Base-by-base conservation (phyloP, 2,797 vertebrate genomes). In the Eidolon dupreanum region DNA sequence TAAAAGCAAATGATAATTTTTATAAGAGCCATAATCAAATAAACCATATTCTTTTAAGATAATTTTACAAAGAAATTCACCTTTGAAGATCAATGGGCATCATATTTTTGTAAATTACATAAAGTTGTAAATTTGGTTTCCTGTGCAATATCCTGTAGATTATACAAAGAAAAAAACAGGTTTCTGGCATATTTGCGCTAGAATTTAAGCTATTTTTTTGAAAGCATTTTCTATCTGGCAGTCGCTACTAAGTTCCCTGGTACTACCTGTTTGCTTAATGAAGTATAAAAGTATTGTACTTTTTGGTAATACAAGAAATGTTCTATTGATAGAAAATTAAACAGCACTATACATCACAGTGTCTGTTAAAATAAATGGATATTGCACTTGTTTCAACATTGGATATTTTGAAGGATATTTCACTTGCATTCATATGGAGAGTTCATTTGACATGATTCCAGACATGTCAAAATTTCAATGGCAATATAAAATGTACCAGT, bases 1-100 rank as follows among this genome's bases (percentile, higher is more conserved):
- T 33, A 97, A 97, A 49, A 90, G 43, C 66, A 97, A 97, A 96
- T 13, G 5, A 6, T 84, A 20, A 55, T 93, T 97, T 93, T 75
- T 97, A 59, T 36, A 68, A 61, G n/a, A 88, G 38, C 33, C 66
- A 77, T 3, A 82, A 95, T 77, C 15, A 77, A 93, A 94, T 93
- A 97, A 87, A 20, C 17, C 31, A 70, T 31, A 70, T 83, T 57
- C 78, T n/a, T 87, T 95, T 93, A 63, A 66, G 59, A 91, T 89
- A 96, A 94, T 85, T 95, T 77, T 66, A 93, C 13, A 89, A n/a
- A 94, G 79, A 98, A 97, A 95, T 61, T 63, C 49, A 63, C 31
- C 89, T 83, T 84, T 88, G 96, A 94, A 2, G 95, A 86, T 74
- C 79, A 78, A 86, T 92, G 46, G 19, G 17, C 11, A 93, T 26